These are phyloP conservation scores for Plodia interpunctella DNA, from an alignment of 1,140 invertebrate species.

Conservation along the genomic window DNA sequence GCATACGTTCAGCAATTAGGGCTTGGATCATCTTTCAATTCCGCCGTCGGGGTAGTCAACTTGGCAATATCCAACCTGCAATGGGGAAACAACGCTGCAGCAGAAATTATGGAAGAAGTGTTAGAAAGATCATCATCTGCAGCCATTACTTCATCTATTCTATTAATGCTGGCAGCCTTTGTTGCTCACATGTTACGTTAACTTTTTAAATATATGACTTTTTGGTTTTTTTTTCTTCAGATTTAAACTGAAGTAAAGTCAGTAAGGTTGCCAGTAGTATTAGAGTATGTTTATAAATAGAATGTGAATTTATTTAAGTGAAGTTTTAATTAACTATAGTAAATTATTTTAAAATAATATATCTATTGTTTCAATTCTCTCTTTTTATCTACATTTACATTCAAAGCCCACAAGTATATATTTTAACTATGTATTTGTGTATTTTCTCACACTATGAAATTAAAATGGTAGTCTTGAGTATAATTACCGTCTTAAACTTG, in stretches of 20 bases:
- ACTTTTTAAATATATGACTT: constrained; percentile 17
- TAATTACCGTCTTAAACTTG: too few relatives aligned
- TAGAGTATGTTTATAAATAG: constrained; percentile 5
- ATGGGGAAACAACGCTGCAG: constrained; percentile 45
- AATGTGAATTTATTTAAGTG: neutral
- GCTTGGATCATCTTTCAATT: constrained; percentile 33
- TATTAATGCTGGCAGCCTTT: constrained; percentile 37
- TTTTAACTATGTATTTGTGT: too few relatives aligned
- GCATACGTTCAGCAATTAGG: constrained; percentile 42
- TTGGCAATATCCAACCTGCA: constrained; percentile 41
- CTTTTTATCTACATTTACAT: too few relatives aligned
- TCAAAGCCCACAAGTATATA: too few relatives aligned
- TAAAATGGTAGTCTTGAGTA: too few relatives aligned
- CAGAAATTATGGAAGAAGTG: constrained; percentile 33
- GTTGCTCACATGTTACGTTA: constrained; percentile 25
- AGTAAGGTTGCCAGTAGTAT: constrained; percentile 9
- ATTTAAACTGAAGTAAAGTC: neutral
- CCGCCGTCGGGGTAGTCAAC: constrained; percentile 32
- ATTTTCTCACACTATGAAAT: too few relatives aligned
- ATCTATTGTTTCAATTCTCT: neutral
- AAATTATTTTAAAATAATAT: constrained; percentile 4
- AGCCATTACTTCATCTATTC: constrained; percentile 32
- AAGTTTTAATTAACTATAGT: neutral
- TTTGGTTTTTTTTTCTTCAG: neutral
- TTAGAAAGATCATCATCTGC: constrained; percentile 32